These are phyloP conservation scores for Pantherophis alleghaniensis DNA, from an alignment of 2,797 vertebrate species.

Conservation along the genomic window DNA sequence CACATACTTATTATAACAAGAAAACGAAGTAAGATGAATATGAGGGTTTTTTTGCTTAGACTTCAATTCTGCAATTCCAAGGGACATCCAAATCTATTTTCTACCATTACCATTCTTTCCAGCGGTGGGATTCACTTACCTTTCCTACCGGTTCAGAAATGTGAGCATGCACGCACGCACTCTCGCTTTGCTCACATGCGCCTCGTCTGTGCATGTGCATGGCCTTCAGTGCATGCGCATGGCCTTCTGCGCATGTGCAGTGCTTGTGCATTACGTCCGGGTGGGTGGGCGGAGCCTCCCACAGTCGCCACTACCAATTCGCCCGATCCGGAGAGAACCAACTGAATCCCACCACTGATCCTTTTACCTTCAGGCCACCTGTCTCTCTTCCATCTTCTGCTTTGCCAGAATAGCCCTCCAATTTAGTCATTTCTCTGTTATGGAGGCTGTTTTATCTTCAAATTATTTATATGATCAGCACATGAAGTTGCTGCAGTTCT, in stretches of 20 bases:
- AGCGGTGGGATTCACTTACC: no score
- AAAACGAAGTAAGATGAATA: not conserved
- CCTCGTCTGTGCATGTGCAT: no score
- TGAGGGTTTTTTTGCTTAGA: not conserved
- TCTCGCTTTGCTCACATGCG: no score
- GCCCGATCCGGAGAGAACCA: no score
- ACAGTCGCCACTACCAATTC: no score
- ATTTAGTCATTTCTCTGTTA: not conserved
- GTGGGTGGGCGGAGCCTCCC: no score
- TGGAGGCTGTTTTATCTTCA: not conserved
- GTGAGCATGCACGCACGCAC: no score
- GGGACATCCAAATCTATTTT: not conserved
- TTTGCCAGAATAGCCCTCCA: not conserved
- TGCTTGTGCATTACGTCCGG: no score
- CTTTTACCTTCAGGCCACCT: not conserved
- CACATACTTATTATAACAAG: not conserved
- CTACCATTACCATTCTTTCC: not conserved
- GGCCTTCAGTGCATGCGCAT: no score
- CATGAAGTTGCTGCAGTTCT: not conserved
- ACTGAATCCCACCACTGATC: no score
- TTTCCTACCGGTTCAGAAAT: no score
- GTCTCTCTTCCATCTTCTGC: not conserved
- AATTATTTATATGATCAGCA: not conserved
- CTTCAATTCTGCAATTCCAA: not conserved
- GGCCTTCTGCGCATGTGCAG: no score